Percentiles rank a stretch among this genome's conserved stretches.
Conservation (phyloP, 1,140 invertebrate genomes). For the Heliconius hewitsoni region DNA sequence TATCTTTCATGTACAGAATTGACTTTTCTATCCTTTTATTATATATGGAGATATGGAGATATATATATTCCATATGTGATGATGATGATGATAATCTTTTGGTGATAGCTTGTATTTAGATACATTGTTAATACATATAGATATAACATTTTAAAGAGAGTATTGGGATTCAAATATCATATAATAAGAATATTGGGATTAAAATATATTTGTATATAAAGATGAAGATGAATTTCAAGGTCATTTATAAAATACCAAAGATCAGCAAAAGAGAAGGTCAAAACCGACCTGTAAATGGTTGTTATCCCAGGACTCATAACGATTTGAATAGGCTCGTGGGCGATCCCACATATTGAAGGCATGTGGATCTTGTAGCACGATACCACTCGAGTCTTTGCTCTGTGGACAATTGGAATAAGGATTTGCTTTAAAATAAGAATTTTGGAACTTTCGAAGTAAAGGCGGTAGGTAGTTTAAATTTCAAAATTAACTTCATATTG, state of each 20-base stretch:
- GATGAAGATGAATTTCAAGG: not conserved
- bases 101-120: no score
- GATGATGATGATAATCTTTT: no score
- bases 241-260: not conserved
- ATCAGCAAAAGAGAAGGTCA: constrained; percentile 32
- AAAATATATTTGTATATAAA: constrained; percentile 14
- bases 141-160: no score
- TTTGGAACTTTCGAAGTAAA: not conserved
- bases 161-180: not conserved
- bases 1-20: no score
- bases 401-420: constrained; percentile 57
- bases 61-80: no score
- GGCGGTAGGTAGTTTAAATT: not conserved
- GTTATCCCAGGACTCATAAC: constrained; percentile 90
- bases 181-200: not conserved
- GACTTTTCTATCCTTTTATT: no score
- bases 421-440: constrained; percentile 2
- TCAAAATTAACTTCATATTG: not conserved
- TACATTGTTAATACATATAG: no score
- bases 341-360: constrained; percentile 85
- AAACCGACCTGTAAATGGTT: constrained; percentile 81
- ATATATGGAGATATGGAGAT: no score
- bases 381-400: constrained; percentile 75
- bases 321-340: constrained; percentile 88
- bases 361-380: constrained; percentile 69